Conservation (phyloP, 92 coral and sea anemone species). For the Epizoanthus illoricatus region DNA sequence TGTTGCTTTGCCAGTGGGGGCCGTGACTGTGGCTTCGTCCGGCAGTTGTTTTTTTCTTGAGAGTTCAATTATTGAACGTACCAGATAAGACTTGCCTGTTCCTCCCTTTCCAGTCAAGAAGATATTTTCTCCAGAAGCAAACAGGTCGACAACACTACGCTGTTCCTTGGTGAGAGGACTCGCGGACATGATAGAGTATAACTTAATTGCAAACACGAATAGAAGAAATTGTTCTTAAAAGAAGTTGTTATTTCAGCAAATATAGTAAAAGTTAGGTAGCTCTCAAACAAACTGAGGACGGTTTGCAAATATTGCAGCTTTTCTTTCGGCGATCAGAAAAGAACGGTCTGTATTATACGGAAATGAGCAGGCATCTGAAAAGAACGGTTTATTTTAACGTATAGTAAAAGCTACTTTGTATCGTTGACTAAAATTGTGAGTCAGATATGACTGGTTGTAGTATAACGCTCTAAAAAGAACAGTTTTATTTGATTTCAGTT, state of each 20-base stretch:
- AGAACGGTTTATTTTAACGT: neutral
- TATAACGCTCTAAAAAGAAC: no score
- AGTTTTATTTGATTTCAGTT: no score
- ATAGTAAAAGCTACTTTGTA: no score
- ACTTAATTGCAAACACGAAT: no score
- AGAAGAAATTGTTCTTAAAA: no score
- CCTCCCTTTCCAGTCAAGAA: neutral
- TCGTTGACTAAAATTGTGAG: no score
- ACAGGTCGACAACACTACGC: neutral
- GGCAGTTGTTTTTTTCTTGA: neutral
- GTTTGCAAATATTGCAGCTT: neutral
- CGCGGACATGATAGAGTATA: neutral
- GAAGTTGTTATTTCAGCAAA: no score
- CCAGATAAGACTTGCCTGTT: neutral
- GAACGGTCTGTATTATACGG: neutral
- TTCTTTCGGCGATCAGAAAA: neutral
- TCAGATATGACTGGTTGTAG: no score
- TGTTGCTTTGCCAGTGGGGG: constrained; percentile 32
- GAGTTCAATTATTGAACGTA: neutral
- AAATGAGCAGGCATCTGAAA: neutral
- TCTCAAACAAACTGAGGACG: no score
- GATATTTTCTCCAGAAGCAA: neutral
- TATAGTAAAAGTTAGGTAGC: no score
- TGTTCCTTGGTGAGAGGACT: neutral
- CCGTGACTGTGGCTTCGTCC: constrained; percentile 2